Evolutionary conservation across 2,797 vertebrate species (phyloP).

Genomic region (Trachurus trachurus): DNA sequence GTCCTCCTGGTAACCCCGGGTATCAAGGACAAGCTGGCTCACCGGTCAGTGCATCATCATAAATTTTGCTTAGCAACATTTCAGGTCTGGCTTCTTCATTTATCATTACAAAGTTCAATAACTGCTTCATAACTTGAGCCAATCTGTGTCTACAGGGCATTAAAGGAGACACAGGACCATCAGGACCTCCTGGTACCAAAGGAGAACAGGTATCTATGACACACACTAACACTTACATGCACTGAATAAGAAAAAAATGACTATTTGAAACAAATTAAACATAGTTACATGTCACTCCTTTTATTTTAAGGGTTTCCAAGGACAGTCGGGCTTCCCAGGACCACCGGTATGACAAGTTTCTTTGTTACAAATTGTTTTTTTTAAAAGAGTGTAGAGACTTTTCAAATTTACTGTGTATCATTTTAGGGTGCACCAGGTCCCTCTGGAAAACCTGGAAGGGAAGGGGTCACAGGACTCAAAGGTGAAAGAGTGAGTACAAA

Average conservation of each 20-base stretch:
- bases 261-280: neutral
- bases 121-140: slow-evolving; percentile 6
- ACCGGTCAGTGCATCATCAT: slow-evolving; percentile 83
- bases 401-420: slow-evolving; percentile 26
- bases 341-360: slow-evolving; percentile 86
- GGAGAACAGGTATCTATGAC: slow-evolving; percentile 89
- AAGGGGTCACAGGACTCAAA: slow-evolving; percentile 87
- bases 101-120: slow-evolving; percentile 22
- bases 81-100: slow-evolving; percentile 18
- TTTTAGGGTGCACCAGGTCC: slow-evolving; percentile 92
- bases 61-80: slow-evolving; percentile 20
- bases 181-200: slow-evolving; percentile 88
- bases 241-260: neutral
- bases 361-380: neutral
- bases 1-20: slow-evolving; percentile 90
- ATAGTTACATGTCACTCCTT: slow-evolving; percentile 20
- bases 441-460: slow-evolving; percentile 90
- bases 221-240: neutral
- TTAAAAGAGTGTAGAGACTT: neutral
- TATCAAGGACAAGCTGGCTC: slow-evolving; percentile 89
- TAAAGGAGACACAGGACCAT: slow-evolving; percentile 91
- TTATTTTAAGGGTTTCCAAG: slow-evolving; percentile 92
- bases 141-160: slow-evolving; percentile 85
- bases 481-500: slow-evolving; percentile 90
- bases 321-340: slow-evolving; percentile 94